Base-by-base conservation (phyloP, 2,888 invertebrate species). In the Drosophila hamatofila region DNA sequence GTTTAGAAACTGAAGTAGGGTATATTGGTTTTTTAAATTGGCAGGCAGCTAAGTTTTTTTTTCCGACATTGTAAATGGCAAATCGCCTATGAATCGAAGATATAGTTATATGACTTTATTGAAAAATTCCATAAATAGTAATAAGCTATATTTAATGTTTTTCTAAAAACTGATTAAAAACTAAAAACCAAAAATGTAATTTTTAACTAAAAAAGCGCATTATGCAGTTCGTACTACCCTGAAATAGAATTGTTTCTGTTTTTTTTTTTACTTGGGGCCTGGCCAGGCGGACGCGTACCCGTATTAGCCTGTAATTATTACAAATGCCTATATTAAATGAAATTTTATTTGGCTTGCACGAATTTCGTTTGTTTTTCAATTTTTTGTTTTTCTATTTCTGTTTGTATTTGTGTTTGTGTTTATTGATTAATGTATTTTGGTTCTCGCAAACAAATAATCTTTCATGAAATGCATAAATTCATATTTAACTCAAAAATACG, bases 321-420 rank as follows among this genome's bases (percentile, higher is more conserved):
- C 66, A 73, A 84, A 83, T 71, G 69, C 74, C 80, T 72, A 79
- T 73, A 75, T 73, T 77, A 70, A 85, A 83, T 88, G 82, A 72
- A 65, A 14, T 72, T 75, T 75, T 44, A 14, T 72, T 75, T 75
- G 44, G 46, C 58, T 74, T 81, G 58, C 58, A 59, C 55, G 37
- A 44, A 62, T 62, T 70, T 65, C 18, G 49, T 49, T 44, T 62
- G 25, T 64, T 64, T 42, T 30, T 55, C 39, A 18, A 16, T 27
- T 35, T 30, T 30, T 14, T 12, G 12, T 35, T 58, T 51, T 33
- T 41, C 8, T 25, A 18, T 39, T 72, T 56, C 8, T 25, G 23
- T 30, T 61, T 56, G 23, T 57, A 9, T 44, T 72, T 51, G 8
- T 30, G 48, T 48, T 51, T 54, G 49, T 68, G 73, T 82, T 86